A percentile compares a stretch with the other conserved stretches of the same genome.
These are phyloP conservation scores for Actenoides hombroni DNA, from an alignment of 2,113 vertebrate species.

Conservation along the genomic window DNA sequence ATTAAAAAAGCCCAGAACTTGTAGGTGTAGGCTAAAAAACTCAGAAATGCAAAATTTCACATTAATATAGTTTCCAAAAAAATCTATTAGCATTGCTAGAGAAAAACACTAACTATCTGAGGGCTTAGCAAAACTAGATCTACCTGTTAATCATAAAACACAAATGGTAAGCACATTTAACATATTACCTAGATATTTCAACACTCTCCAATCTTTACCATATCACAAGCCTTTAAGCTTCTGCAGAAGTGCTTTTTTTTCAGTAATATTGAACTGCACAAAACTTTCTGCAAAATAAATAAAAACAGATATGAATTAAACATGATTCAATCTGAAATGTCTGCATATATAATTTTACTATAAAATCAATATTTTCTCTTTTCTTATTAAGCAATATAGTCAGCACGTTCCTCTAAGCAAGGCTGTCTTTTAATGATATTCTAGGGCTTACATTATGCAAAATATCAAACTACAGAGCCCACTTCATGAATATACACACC, in stretches of 20 bases:
- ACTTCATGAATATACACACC: neutral
- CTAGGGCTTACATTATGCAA: neutral
- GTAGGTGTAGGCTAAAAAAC: neutral
- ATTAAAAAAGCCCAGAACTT: neutral
- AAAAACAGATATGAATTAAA: constrained; percentile 43
- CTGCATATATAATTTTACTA: constrained; percentile 33
- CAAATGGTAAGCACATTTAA: neutral
- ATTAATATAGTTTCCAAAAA: neutral
- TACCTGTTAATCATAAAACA: neutral
- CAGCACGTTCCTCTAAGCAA: constrained; percentile 23
- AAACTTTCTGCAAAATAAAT: constrained; percentile 9
- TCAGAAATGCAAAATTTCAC: neutral
- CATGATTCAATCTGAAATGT: neutral
- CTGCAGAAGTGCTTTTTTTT: neutral
- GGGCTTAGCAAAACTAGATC: neutral
- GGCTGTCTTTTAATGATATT: neutral
- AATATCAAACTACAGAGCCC: neutral
- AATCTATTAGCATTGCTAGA: neutral
- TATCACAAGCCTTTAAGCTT: neutral
- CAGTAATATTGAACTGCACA: neutral
- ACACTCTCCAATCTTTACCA: neutral
- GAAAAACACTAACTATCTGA: neutral
- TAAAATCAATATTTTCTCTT: constrained; percentile 25
- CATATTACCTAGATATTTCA: neutral
- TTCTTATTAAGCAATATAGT: constrained; percentile 20